Evolutionary conservation across 1,140 invertebrate species (phyloP).

Genomic region (Dendrolimus punctatus): DNA sequence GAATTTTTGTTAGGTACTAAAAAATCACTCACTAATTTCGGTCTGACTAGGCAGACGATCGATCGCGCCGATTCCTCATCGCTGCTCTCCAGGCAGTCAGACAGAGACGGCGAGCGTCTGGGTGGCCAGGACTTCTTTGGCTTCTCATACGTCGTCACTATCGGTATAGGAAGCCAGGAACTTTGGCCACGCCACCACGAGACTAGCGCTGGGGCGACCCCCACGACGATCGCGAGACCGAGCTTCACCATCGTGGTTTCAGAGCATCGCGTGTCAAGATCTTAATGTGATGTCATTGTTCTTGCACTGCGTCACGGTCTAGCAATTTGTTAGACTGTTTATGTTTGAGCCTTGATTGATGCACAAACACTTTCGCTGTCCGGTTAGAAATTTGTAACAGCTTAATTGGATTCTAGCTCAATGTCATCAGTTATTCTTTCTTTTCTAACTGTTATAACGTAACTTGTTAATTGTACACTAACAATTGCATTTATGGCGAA

Average conservation of each 20-base stretch:
- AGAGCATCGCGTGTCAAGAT: no score
- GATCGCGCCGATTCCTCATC: slow-evolving; percentile 63
- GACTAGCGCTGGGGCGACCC: slow-evolving; percentile 59
- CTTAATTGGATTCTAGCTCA: no score
- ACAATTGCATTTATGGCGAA: no score
- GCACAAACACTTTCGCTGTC: no score
- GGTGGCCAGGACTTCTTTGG: slow-evolving; percentile 37
- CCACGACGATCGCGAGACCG: slow-evolving; percentile 59
- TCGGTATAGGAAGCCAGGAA: slow-evolving; percentile 30
- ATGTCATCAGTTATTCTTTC: no score
- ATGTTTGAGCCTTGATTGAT: no score
- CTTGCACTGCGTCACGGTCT: no score
- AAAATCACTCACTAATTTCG: slow-evolving; percentile 51
- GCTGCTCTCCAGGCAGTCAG: slow-evolving; percentile 59
- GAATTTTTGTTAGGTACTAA: background rate
- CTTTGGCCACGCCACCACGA: slow-evolving; percentile 57
- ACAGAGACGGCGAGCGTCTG: slow-evolving; percentile 51
- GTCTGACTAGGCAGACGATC: slow-evolving; percentile 58
- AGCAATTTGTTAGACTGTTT: no score
- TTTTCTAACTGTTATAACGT: no score
- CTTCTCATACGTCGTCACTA: slow-evolving; percentile 38
- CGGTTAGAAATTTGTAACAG: no score
- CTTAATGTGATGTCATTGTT: no score
- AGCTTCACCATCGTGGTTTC: slow-evolving; percentile 44
- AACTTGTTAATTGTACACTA: no score